Base-by-base conservation (phyloP, 1,140 invertebrate species). In the Luehdorfia chinensis region DNA sequence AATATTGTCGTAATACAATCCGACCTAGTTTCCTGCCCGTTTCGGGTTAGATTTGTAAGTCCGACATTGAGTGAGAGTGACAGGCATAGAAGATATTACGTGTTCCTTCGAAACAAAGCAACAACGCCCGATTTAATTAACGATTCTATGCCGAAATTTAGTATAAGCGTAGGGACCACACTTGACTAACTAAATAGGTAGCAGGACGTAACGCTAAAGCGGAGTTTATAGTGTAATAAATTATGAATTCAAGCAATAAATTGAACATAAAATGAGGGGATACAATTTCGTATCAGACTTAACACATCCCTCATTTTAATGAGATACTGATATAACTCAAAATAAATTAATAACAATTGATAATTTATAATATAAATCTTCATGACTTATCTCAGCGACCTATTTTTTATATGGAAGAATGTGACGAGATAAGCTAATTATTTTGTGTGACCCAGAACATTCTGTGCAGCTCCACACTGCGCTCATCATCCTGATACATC, bases 171-270 rank as follows among this genome's bases (percentile, higher is more conserved):
- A 23, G 25, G 25, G 19, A 21, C 11, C 5, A 23, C 12, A 39
- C 7, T 25, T 25, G 21, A 8, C 12, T 39, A 13, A 39, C 11
- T 23, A 37, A 6, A 25, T 19, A 58, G 50, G 48, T 51, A 51
- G 39, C 39, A 34, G 43, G 12, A 64, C 53, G 55, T 68, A 58
- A 68, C 32, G 30, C 33, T 64, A 56, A 68, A 64, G 33, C 49
- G 8, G 52, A 59, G 36, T 53, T 58, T 59, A 53, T 47, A 41
- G 31, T 47, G 47, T 46, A 43, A 57, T 71, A 66, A 61, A 67
- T 71, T 63, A 67, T 58, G 47, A 32, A 65, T 66, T 47, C 55
- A 47, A 53, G 50, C 36, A 51, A 64, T 66, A 66, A 61, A 68
- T 59, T 57, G 41, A 50, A 60, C 46, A 59, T 13, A 13, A 13